Percentiles rank a stretch among this genome's conserved stretches.
Evolutionary conservation across 2,797 vertebrate species (phyloP).

Genomic region (Gila robusta): DNA sequence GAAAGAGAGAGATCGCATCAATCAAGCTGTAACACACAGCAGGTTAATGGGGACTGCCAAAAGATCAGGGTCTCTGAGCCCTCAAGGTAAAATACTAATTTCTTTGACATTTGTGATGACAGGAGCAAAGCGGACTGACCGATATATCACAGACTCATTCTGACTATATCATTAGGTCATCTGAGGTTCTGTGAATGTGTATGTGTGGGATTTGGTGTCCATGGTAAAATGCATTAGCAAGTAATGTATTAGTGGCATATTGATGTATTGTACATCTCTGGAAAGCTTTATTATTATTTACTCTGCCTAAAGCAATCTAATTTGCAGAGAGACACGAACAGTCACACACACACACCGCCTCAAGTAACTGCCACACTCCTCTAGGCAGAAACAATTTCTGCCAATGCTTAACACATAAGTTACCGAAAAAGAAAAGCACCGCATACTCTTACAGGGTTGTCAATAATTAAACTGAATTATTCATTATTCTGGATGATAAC

Average conservation of each 20-base stretch:
- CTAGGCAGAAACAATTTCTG: background rate
- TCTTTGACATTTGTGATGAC: conserved; percentile 40
- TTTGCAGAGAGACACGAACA: conserved; percentile 8
- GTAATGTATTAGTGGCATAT: conserved; percentile 10
- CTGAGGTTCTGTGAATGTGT: conserved; percentile 12
- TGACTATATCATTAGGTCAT: conserved; percentile 11
- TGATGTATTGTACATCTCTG: conserved; percentile 22
- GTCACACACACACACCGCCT: conserved; percentile 9
- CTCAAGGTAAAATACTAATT: conserved; percentile 19
- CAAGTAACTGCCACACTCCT: conserved; percentile 14
- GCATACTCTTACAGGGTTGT: background rate
- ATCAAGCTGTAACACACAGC: conserved; percentile 27
- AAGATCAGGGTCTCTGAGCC: conserved; percentile 13
- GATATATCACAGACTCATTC: conserved; percentile 10
- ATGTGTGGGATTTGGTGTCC: conserved; percentile 28
- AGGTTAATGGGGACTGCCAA: conserved; percentile 40
- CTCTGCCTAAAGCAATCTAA: conserved; percentile 13
- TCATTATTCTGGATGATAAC: background rate
- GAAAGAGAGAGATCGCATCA: background rate
- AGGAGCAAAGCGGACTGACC: conserved; percentile 27
- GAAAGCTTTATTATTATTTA: conserved; percentile 24
- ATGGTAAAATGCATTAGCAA: conserved; percentile 10
- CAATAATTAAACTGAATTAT: background rate
- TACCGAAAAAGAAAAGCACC: background rate
- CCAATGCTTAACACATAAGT: conserved; percentile 11